Evolutionary conservation across 2,888 invertebrate species (phyloP).

Genomic region (Papilio demoleus): DNA sequence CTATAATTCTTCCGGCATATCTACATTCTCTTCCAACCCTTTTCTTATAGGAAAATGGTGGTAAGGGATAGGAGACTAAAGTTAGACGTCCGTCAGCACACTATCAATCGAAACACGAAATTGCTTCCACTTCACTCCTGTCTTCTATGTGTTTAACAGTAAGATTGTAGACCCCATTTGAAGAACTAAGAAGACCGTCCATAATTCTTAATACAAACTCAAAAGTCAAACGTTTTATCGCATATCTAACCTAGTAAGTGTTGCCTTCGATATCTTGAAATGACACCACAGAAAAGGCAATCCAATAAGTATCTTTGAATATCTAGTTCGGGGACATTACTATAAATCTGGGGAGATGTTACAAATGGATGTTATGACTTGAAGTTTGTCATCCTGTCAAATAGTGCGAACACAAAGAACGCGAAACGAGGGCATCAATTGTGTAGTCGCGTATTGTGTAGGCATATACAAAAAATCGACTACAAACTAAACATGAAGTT

Average conservation of each 20-base stretch:
- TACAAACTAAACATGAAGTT: neutral
- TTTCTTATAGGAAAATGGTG: neutral
- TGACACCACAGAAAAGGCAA: neutral
- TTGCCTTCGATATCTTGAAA: neutral
- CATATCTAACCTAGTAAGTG: neutral
- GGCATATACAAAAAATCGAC: constrained; percentile 1
- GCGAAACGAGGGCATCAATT: constrained; percentile 15
- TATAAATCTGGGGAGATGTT: constrained; percentile 15
- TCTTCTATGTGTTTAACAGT: no score
- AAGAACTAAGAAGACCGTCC: no score
- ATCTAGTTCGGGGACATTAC: constrained; percentile 13
- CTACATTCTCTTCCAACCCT: neutral
- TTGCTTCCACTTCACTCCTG: neutral
- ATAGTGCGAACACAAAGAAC: constrained; percentile 24
- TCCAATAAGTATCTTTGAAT: constrained; percentile 7
- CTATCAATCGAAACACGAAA: neutral
- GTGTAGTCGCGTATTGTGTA: constrained; percentile 5
- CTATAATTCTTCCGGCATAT: neutral
- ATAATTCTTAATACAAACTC: no score
- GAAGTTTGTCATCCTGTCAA: constrained; percentile 19
- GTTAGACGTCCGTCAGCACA: neutral
- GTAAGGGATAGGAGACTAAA: neutral
- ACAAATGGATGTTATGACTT: constrained; percentile 18
- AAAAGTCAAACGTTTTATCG: neutral
- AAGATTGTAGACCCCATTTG: no score